Evolutionary conservation across 2,113 vertebrate genomes (phyloP), one percentile per base, ranked within the genome.

Genomic region (Odobenus rosmarus): DNA sequence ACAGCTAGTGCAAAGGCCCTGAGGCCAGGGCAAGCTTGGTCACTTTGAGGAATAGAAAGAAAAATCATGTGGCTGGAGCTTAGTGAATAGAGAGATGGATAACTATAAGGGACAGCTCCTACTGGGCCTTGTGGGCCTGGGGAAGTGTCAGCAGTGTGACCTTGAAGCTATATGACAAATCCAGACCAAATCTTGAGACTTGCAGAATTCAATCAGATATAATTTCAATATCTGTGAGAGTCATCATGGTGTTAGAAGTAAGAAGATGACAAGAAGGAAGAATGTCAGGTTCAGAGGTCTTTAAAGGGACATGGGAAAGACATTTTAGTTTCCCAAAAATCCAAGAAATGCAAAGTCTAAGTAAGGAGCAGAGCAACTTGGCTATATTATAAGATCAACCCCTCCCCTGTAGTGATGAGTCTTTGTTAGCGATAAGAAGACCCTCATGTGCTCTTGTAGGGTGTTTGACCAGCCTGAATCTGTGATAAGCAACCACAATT

Each of bases 361-460:
- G 21, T n/a, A 85, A 77, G 42, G 49, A 69, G 6, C 9, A 14
- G 28, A 57, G 28, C 12, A 7, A 33, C 28, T 33, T 3, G 7
- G 33, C 64, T 69, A 31, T 14, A 0, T 82, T 59, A 16, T 7
- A 74, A 79, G 24, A 53, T 23, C 24, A 82, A n/a, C 3, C 18
- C 31, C 18, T 46, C 1, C 24, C 33, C 61, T 81, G 11, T 16
- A 4, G 2, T 51, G 61, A 42, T 1, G 10, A 69, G 31, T 46
- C 49, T n/a, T 67, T 9, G 3, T 26, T 33, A 57, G 36, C 7
- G 13, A 57, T 0, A 5, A 46, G 79, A 94, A 64, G 46, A 26
- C 26, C 10, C 71, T 46, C 9, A 0, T 1, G 12, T 16, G 51
- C n/a, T 57, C 33, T 3, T 3, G 23, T 4, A 18, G 33, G 23